Evolutionary conservation across 2,113 vertebrate genomes (phyloP).

Genomic region (Vireo altiloquus): DNA sequence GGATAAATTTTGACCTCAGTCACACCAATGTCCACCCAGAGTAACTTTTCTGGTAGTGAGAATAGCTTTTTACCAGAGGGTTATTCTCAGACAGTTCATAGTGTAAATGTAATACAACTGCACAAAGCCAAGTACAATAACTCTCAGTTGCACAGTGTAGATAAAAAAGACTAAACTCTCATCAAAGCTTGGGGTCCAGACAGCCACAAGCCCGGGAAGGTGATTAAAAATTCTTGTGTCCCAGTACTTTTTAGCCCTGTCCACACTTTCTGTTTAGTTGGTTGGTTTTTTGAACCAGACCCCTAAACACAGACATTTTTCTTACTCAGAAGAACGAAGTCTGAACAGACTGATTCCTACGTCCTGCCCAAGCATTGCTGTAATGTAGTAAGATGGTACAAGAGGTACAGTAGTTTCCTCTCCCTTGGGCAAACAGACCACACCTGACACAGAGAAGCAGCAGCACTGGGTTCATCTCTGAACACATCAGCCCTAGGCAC

Average conservation of each 20-base stretch:
- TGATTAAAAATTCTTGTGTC: not conserved
- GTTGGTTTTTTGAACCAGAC: not conserved
- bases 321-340: not conserved
- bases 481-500: not conserved
- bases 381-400: too few species aligned
- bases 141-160: not conserved
- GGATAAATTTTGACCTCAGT: not conserved
- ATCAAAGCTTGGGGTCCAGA: not conserved
- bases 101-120: not conserved
- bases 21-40: not conserved
- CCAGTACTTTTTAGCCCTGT: accelerated
- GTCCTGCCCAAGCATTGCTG: not conserved
- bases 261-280: not conserved
- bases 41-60: not conserved
- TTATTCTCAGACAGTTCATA: not conserved
- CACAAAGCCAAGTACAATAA: not conserved
- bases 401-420: not conserved
- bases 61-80: not conserved
- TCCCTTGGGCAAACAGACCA: not conserved
- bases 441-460: not conserved
- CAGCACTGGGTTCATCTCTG: not conserved
- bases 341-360: not conserved
- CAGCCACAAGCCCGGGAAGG: not conserved
- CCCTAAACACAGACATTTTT: not conserved
- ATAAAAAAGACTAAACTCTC: not conserved